Conservation (phyloP, 2,113 vertebrate genomes). For the Phrynosoma platyrhinos region DNA sequence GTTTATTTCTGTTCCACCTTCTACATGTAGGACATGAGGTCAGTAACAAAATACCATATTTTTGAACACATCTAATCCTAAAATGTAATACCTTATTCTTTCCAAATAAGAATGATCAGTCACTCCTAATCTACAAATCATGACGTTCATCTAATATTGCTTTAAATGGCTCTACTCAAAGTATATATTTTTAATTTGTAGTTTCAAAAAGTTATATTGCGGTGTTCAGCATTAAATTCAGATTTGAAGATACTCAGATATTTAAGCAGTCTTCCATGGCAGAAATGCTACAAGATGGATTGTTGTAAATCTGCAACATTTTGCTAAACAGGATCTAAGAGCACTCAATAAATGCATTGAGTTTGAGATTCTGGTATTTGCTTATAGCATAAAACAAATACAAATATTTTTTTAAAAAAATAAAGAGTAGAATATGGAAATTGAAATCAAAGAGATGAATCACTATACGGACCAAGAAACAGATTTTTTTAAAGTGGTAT, state of each 20-base stretch:
- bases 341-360: neutral
- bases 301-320: neutral
- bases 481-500: neutral
- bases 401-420: neutral
- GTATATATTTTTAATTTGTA: neutral
- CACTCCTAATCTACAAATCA: neutral
- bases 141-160: neutral
- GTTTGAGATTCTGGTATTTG: neutral
- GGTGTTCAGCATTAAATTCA: neutral
- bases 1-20: neutral
- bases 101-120: neutral
- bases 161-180: neutral
- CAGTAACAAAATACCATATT: neutral
- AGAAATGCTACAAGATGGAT: neutral
- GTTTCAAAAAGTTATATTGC: neutral
- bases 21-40: neutral
- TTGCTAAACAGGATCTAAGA: neutral
- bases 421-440: neutral
- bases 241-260: neutral
- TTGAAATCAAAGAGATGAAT: neutral
- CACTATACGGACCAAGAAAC: neutral
- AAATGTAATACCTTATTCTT: neutral
- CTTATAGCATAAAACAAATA: too few species aligned
- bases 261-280: neutral
- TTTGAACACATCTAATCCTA: neutral